phyloP scores from a whole-genome alignment of 2,888 invertebrate species.

The Ormia ochracea region DNA sequence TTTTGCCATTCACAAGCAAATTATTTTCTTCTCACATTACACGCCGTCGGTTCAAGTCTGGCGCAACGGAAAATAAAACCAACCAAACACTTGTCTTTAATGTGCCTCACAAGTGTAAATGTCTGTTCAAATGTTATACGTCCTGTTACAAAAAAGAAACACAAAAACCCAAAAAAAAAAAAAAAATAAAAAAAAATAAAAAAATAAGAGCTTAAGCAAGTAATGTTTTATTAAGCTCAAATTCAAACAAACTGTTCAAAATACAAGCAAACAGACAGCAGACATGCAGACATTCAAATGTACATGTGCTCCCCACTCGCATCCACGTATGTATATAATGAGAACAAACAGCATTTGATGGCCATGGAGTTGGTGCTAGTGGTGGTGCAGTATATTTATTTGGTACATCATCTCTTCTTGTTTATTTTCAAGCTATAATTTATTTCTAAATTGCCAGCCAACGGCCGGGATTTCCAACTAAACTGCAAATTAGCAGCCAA shows the following conservation, averaged over 20 bases:
- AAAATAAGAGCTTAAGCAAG: background rate
- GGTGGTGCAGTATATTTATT: constrained; percentile 45
- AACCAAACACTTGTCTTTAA: constrained; percentile 54
- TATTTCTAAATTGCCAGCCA: constrained; percentile 80
- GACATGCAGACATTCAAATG: background rate
- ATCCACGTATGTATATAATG: background rate
- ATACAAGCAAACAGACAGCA: background rate
- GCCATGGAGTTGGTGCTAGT: constrained; percentile 21
- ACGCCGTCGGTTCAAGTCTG: constrained; percentile 24
- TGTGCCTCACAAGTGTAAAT: constrained; percentile 34
- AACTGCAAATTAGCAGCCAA: constrained; percentile 82
- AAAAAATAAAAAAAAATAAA: too few relatives aligned
- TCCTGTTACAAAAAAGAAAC: too few relatives aligned
- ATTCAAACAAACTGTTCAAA: constrained; percentile 25
- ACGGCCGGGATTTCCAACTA: constrained; percentile 81
- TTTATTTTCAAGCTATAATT: constrained; percentile 78
- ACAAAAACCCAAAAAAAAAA: too few relatives aligned
- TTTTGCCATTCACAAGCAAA: constrained; percentile 47
- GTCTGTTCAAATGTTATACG: constrained; percentile 21
- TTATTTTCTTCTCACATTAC: constrained; percentile 56
- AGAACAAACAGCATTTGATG: constrained; percentile 28
- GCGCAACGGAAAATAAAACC: constrained; percentile 10
- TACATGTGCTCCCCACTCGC: background rate
- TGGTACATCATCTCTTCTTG: constrained; percentile 67
- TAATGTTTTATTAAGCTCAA: constrained; percentile 35